phyloP scores from a whole-genome alignment of 2,888 invertebrate genomes.

The Trisateles emortualis region DNA sequence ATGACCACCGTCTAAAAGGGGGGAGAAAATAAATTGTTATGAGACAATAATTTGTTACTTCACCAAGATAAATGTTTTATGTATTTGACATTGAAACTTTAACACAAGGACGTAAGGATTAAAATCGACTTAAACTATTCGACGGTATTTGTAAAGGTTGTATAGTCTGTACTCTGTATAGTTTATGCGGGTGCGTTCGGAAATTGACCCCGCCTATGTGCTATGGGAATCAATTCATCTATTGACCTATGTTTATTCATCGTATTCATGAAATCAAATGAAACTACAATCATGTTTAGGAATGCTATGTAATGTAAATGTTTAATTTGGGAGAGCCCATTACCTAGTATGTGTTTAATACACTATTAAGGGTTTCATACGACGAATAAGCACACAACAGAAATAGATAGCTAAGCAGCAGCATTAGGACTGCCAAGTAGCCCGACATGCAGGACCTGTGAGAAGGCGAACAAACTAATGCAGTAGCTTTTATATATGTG shows the following conservation, averaged over 20 bases:
- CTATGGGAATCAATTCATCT: conserved; percentile 46
- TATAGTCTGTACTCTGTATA: too few species aligned
- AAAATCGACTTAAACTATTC: conserved; percentile 39
- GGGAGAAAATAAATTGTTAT: conserved; percentile 44
- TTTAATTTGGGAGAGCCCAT: too few species aligned
- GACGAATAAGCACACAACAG: too few species aligned
- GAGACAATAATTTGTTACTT: conserved; percentile 44
- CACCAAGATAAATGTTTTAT: conserved; percentile 41
- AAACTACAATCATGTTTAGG: conserved; percentile 25
- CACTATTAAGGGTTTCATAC: too few species aligned
- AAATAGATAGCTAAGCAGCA: too few species aligned
- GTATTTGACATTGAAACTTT: conserved; percentile 48
- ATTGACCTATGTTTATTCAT: conserved; percentile 40
- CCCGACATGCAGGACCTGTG: too few species aligned
- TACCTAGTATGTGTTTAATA: too few species aligned
- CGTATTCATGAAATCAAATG: conserved; percentile 38
- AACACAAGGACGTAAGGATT: conserved; percentile 43
- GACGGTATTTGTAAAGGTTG: conserved; percentile 28
- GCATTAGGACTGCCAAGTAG: too few species aligned
- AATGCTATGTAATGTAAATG: not conserved
- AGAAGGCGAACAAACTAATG: too few species aligned
- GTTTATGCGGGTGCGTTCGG: conserved; percentile 68
- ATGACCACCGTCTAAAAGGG: conserved; percentile 56
- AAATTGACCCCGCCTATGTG: conserved; percentile 63
- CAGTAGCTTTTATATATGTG: too few species aligned